These are phyloP conservation scores for Melospiza georgiana DNA, from an alignment of 2,113 vertebrate genomes.

Conservation along the genomic window DNA sequence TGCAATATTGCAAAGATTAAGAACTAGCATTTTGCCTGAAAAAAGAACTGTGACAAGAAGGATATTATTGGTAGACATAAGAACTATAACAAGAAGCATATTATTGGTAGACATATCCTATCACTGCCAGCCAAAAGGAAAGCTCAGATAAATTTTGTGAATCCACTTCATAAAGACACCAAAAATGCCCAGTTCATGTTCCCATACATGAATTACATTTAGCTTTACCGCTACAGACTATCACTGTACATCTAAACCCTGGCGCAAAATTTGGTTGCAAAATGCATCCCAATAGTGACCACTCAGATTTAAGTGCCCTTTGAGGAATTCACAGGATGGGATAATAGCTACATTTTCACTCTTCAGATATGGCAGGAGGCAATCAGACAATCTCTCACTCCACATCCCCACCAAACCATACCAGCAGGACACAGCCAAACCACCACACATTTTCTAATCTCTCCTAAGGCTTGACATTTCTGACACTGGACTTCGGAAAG, in stretches of 20 bases:
- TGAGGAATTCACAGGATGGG: constrained; percentile 46
- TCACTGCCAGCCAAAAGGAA: constrained; percentile 33
- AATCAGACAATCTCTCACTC: constrained; percentile 34
- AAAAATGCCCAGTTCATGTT: constrained; percentile 28
- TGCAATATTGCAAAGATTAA: not conserved
- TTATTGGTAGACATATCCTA: constrained; percentile 14
- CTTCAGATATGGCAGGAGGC: constrained; percentile 21
- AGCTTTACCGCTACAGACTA: constrained; percentile 35
- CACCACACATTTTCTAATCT: constrained; percentile 23
- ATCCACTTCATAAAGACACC: constrained; percentile 54
- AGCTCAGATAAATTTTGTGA: constrained; percentile 40
- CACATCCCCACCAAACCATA: not conserved
- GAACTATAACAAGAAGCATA: not conserved
- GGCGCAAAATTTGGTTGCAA: constrained; percentile 58
- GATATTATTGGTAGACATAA: constrained; percentile 12
- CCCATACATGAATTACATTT: constrained; percentile 49
- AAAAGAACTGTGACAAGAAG: constrained; percentile 26
- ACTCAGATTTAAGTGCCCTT: constrained; percentile 64
- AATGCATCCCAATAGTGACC: constrained; percentile 65
- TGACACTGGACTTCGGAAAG: not conserved
- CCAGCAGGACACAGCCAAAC: constrained; percentile 16
- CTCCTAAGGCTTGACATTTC: not conserved
- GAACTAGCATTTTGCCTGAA: not conserved
- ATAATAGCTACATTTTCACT: constrained; percentile 43
- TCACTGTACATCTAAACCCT: constrained; percentile 14